These are phyloP conservation scores for Pteropus alecto DNA, from an alignment of 2,113 vertebrate species.

Conservation along the genomic window DNA sequence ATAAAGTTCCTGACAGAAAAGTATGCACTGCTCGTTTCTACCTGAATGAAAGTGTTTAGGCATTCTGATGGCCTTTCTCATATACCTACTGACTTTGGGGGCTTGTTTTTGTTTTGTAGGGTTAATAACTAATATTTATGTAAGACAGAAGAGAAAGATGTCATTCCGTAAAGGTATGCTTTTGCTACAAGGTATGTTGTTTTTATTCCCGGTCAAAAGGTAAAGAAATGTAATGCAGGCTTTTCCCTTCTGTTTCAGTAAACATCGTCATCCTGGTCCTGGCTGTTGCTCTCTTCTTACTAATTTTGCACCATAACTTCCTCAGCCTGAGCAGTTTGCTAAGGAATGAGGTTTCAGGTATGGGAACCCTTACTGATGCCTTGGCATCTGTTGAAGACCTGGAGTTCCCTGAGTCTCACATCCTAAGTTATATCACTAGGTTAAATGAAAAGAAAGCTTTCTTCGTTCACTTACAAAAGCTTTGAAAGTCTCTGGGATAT, in stretches of 20 bases:
- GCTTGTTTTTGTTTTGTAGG: conserved; percentile 60
- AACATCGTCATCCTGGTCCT: conserved; percentile 92
- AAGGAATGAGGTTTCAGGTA: conserved; percentile 89
- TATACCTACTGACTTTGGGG: conserved; percentile 18
- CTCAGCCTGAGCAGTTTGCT: conserved; percentile 93
- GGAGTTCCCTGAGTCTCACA: neutral
- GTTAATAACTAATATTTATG: conserved; percentile 41
- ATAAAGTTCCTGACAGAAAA: neutral
- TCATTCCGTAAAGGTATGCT: conserved; percentile 89
- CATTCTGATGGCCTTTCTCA: conserved; percentile 27
- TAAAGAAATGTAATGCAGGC: conserved; percentile 33
- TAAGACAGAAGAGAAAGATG: conserved; percentile 81
- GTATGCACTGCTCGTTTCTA: neutral
- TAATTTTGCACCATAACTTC: conserved; percentile 94
- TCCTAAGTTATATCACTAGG: neutral
- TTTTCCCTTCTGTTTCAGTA: conserved; percentile 84
- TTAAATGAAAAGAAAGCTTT: neutral
- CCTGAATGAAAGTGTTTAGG: neutral
- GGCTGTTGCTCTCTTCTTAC: conserved; percentile 90
- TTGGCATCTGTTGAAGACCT: neutral
- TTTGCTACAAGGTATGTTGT: neutral
- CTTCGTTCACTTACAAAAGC: neutral
- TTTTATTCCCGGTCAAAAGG: neutral
- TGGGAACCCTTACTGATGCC: neutral
- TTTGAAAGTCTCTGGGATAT: neutral